Evolutionary conservation across 2,888 invertebrate species (phyloP), one percentile per base, ranked within the genome.

Genomic region (Drosophila siamana): DNA sequence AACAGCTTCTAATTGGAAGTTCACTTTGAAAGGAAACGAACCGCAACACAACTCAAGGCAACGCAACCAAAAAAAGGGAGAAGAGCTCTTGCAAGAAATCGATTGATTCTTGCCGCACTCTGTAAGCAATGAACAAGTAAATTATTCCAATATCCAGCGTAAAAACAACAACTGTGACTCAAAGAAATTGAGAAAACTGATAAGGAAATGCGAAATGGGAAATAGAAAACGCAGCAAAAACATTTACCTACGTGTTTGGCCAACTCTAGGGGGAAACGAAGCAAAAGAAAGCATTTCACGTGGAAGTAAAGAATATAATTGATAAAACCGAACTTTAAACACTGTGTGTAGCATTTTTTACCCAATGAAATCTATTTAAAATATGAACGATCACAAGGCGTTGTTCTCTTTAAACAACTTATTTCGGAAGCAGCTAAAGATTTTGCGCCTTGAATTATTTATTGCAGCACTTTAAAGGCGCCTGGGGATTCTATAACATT

Each of bases 1-100:
- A 79, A 81, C 87, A 85, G 80, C 67, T 81, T 76, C 82, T 83
- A 87, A 83, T 83, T 83, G 83, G 79, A 87, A 72, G 68, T 70
- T 74, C 76, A 56, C 64, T 79, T 60, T 65, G 65, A 40, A 57
- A 57, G 50, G 55, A 48, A 74, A 66, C 65, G 30, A 54, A 40
- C 62, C 51, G n/a, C 67, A 80, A 11, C 11, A 36, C 33, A 56
- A 41, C 26, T 47, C 22, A 54, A 47, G 13, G 40, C 36, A 56
- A 41, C 26, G 48, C 22, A 54, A 47, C 16, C 54, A 24, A 57
- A 22, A 22, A 40, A 30, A 41, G 15, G 41, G 15, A n/a, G 15
- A 15, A 36, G 30, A 24, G 28, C 15, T 47, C 55, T 6, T 36
- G 26, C 47, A n/a, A 52, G 13, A 59, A 60, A 83, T 80, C 69